Evolutionary conservation across 1,140 invertebrate genomes (phyloP), one percentile per base, ranked within the genome.

Genomic region (Zaprionus vittiger): DNA sequence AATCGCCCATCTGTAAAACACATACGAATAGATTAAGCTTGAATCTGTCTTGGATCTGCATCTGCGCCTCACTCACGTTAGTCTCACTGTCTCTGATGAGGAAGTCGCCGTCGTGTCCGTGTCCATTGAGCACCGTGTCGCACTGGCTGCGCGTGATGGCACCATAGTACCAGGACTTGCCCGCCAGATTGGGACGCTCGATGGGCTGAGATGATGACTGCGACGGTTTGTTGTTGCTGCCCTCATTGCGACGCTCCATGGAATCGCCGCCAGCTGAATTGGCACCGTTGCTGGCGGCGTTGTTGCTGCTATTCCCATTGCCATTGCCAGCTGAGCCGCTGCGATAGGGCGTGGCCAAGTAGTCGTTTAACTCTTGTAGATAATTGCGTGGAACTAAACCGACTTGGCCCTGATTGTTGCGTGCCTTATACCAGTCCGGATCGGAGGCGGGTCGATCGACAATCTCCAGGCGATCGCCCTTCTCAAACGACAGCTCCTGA

Each of bases 21-120:
- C 12, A 17, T 47, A 24, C 6, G 31, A 60, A 22, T 22, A 22
- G 7, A 38, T 34, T 26, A 37, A 47, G 2, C 17, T 26, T 14
- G 31, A 4, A 24, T 41, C 17, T 56, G 2, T 6, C 20, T 22
- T 31, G 9, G 9, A 31, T 31, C 28, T 9, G 15, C 3, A n/a
- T 49, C 61, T 20, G 5, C 12, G 2, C 12, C 22, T 15, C 24
- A 95, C 96, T 97, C 93, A 99, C 98, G 94, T 99, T 99, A 90
- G 98, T 99, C 95, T 99, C 99, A 93, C 98, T 99, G 93, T 99
- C 98, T 91, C 99, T 94, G 90, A 99, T 98, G 80, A 99, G 95
- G 94, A 99, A 99, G 94, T 99, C 99, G 24, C 99, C 99, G 94
- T 99, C 98, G 82, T 97, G 96, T 22, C 98, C 99, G 93, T 97